phyloP scores from a whole-genome alignment of 2,113 vertebrate species.

The Actenoides hombroni region DNA sequence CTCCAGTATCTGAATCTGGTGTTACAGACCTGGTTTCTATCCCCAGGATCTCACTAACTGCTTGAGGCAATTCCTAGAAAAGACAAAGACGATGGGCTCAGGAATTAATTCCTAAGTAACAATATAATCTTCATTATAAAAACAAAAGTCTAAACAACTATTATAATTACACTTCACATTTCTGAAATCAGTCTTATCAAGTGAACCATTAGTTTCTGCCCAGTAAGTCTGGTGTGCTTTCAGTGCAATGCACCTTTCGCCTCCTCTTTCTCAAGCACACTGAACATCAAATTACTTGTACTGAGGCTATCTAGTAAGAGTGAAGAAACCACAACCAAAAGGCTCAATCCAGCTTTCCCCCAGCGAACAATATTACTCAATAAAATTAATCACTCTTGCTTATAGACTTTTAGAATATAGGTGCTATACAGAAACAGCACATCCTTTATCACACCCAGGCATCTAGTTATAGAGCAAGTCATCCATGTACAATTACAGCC shows the following conservation, averaged over 20 bases:
- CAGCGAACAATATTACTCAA: neutral
- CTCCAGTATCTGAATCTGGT: slow-evolving; percentile 66
- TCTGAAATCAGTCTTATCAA: neutral
- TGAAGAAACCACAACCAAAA: neutral
- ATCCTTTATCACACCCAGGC: neutral
- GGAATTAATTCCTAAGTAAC: neutral
- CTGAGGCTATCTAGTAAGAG: neutral
- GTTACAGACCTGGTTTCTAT: slow-evolving; percentile 70
- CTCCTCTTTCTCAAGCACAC: neutral
- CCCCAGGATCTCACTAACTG: slow-evolving; percentile 84
- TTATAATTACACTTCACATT: neutral
- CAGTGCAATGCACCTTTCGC: neutral
- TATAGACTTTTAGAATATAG: neutral
- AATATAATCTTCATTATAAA: neutral
- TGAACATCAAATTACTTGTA: neutral
- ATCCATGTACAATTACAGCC: neutral
- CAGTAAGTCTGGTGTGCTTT: neutral
- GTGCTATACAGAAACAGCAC: neutral
- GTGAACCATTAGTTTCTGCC: neutral
- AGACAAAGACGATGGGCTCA: neutral
- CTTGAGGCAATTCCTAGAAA: slow-evolving; percentile 85
- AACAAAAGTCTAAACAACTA: neutral
- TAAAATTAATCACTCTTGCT: neutral
- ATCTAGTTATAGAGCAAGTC: neutral
- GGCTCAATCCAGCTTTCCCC: neutral